Percentiles rank a stretch among this genome's conserved stretches.
Evolutionary conservation across 92 coral and sea anemone genomes (phyloP).

Genomic region (Epizoanthus scotinus): DNA sequence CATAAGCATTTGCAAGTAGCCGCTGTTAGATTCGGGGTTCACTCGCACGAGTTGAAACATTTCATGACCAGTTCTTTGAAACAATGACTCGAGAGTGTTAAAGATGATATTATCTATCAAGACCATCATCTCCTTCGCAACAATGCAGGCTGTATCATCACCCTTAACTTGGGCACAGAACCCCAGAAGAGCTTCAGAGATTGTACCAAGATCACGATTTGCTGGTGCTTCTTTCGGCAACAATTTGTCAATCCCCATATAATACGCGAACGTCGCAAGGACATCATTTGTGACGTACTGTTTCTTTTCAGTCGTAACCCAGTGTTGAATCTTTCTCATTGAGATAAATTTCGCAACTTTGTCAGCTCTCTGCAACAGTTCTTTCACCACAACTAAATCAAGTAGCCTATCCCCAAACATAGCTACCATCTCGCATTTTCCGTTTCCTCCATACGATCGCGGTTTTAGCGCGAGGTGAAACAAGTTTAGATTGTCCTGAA

Average conservation of each 20-base stretch:
- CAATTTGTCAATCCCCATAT: not conserved
- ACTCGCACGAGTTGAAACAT: slow-evolving; percentile 18
- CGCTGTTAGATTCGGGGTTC: not conserved
- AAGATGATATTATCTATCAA: not conserved
- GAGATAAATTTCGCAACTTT: not conserved
- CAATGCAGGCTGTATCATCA: not conserved
- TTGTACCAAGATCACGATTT: slow-evolving; percentile 6
- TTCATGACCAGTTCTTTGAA: slow-evolving; percentile 1
- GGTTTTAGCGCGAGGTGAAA: slow-evolving; percentile 16
- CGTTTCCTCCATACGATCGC: not conserved
- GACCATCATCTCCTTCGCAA: slow-evolving; percentile 23
- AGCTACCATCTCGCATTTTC: slow-evolving; percentile 9
- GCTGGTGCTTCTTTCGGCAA: not conserved
- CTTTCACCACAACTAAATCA: slow-evolving; percentile 4
- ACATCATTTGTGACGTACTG: slow-evolving; percentile 2
- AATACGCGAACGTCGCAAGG: slow-evolving; percentile 27
- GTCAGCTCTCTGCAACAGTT: not conserved
- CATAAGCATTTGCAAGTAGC: not conserved
- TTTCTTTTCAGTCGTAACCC: slow-evolving; percentile 26
- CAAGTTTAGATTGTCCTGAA: not conserved
- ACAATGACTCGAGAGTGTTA: not conserved
- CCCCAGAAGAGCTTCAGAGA: slow-evolving; percentile 16
- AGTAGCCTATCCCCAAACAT: not conserved
- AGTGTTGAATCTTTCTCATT: not conserved
- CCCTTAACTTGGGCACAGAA: slow-evolving; percentile 21